These are phyloP conservation scores for Myotis vivesi DNA, from an alignment of 2,797 vertebrate genomes.

Conservation along the genomic window DNA sequence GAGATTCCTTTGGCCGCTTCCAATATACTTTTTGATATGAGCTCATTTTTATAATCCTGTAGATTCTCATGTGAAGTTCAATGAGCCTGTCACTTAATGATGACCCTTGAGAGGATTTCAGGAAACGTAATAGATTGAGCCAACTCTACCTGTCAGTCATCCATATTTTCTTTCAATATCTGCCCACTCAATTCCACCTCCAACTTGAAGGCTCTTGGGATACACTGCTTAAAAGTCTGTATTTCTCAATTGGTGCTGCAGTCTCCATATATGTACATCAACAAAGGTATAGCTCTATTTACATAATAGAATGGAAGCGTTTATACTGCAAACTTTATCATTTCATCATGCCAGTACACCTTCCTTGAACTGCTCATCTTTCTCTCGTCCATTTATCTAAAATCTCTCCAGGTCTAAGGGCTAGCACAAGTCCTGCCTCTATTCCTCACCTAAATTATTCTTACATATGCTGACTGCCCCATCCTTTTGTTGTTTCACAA, in stretches of 20 bases:
- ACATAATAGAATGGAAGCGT: constrained; percentile 45
- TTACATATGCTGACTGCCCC: background rate
- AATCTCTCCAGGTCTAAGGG: background rate
- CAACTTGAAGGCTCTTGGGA: constrained; percentile 61
- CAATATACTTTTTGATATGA: constrained; percentile 45
- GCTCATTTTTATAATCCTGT: background rate
- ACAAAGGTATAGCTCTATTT: constrained; percentile 4
- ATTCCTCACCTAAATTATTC: background rate
- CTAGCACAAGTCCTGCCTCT: background rate
- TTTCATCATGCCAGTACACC: background rate
- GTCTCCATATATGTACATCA: constrained; percentile 25
- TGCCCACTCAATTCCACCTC: constrained; percentile 69
- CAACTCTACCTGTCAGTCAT: constrained; percentile 75
- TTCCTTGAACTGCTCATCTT: background rate
- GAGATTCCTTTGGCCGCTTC: constrained; percentile 5
- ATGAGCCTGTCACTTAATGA: constrained; percentile 72
- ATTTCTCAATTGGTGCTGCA: constrained; percentile 30
- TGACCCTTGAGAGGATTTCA: constrained; percentile 71
- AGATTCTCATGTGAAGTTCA: constrained; percentile 70
- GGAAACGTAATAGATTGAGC: constrained; percentile 76
- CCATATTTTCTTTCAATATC: constrained; percentile 70
- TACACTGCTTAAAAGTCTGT: constrained; percentile 58
- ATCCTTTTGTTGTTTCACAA: background rate
- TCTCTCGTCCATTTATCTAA: background rate
- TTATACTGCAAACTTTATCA: background rate